Base-by-base conservation (phyloP, 2,113 vertebrate genomes). In the Chrysemys picta region DNA sequence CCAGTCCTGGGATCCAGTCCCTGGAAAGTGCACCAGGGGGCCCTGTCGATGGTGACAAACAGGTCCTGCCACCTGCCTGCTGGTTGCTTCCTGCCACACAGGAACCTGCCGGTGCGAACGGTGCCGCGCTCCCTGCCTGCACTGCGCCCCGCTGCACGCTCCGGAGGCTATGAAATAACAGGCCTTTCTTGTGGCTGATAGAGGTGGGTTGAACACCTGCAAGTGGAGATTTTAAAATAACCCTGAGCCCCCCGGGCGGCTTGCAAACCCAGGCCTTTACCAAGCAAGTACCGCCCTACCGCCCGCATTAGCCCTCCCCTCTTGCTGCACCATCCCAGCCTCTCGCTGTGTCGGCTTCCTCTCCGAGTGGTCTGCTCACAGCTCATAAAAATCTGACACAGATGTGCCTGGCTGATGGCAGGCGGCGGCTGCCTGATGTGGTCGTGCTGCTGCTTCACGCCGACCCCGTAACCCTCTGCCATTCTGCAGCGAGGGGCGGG, bases 201-300 rank as follows among this genome's bases (percentile, higher is more conserved):
- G 4, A 50, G 65, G 4, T 31, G 69, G 38, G 53, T 24, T 0
- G 13, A 94, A 82, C 95, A 97, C 88, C 95, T 96, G 95, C 90
- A 21, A 3, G 42, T 42, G 31, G 45, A 47, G 25, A 42, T 91
- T 94, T 50, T 83, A 87, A 84, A 87, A 50, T 87, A 97, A 92
- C 25, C 45, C 0, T 8, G 80, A 24, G 50, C 10, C 35, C 35
- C 79, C 52, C 7, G 0, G 0, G 9, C 0, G 0, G 85, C 54
- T 82, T 85, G 54, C 65, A 91, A 89, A 78, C 45, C 87, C 47
- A 80, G 69, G 91, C 57, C 69, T 62, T 49, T 0, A 3, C 4
- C 11, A 1, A 29, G 84, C 84, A 35, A 78, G 80, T 78, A 21
- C 25, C 38, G 1, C 3, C 81, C 59, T 72, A 59, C 79, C 87